Conservation (phyloP, 2,797 vertebrate species). For the Gastrophryne carolinensis region DNA sequence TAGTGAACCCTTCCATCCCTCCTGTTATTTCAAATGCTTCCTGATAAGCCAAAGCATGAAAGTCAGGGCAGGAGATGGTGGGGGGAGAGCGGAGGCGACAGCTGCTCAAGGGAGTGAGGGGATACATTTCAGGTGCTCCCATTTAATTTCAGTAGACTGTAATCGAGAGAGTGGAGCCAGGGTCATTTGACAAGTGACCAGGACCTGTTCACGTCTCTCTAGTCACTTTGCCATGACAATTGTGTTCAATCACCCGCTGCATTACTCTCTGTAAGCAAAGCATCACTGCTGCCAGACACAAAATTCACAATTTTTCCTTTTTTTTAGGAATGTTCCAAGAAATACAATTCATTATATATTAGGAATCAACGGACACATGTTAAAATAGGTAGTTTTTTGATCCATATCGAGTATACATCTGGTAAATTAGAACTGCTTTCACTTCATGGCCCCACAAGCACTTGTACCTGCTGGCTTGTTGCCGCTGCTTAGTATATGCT, state of each 20-base stretch:
- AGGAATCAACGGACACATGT: too few species aligned
- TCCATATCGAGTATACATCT: too few species aligned
- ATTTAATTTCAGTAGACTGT: slow-evolving; percentile 64
- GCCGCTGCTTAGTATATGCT: too few species aligned
- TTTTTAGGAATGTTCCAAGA: too few species aligned
- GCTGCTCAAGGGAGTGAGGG: slow-evolving; percentile 64
- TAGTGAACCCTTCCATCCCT: slow-evolving; percentile 50
- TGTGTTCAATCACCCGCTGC: slow-evolving; percentile 39
- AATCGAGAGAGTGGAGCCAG: slow-evolving; percentile 18
- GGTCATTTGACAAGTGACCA: slow-evolving; percentile 65
- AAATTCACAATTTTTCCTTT: too few species aligned
- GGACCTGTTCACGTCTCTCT: slow-evolving; percentile 58
- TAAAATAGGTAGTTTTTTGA: too few species aligned
- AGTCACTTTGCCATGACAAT: slow-evolving; percentile 64
- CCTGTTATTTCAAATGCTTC: background rate
- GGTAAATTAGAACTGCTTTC: too few species aligned
- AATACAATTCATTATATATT: too few species aligned
- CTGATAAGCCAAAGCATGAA: slow-evolving; percentile 1
- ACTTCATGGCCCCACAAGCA: too few species aligned
- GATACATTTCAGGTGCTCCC: slow-evolving; percentile 63
- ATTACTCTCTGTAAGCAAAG: too few species aligned
- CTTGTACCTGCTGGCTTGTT: too few species aligned
- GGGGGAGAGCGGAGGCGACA: slow-evolving; percentile 55
- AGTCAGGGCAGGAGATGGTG: slow-evolving; percentile 29
- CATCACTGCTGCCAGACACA: too few species aligned